Conservation (phyloP, 2,888 invertebrate genomes). For the Aproaerema taeniolella region DNA sequence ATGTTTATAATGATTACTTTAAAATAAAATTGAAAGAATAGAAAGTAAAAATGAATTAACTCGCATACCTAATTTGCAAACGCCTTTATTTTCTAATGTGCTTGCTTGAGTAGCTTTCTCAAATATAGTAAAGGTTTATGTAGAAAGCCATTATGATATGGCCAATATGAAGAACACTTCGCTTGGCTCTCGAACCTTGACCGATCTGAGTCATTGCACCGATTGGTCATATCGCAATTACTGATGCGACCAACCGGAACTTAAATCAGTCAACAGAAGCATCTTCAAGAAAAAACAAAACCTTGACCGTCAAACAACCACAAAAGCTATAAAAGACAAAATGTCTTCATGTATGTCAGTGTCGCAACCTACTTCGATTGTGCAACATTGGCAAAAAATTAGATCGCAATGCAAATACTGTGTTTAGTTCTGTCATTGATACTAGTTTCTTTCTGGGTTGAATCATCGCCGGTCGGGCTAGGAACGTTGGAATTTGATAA, state of each 20-base stretch:
- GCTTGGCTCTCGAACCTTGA: conserved; percentile 51
- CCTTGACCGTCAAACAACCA: conserved; percentile 50
- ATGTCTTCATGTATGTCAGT: conserved; percentile 68
- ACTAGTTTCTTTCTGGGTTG: conserved; percentile 37
- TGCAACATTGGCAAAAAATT: conserved; percentile 47
- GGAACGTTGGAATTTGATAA: conserved; percentile 47
- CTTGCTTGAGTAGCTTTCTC: no score
- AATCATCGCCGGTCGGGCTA: conserved; percentile 43
- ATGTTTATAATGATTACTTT: no score
- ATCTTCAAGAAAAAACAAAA: conserved; percentile 49
- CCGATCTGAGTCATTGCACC: conserved; percentile 50
- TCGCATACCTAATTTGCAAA: no score
- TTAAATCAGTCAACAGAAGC: conserved; percentile 32
- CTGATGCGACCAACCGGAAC: conserved; percentile 43
- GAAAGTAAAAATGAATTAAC: no score
- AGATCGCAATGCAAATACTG: conserved; percentile 47
- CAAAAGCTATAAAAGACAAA: conserved; percentile 61
- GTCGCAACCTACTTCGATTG: conserved; percentile 69
- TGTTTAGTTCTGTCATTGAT: conserved; percentile 43
- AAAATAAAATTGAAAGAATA: no score
- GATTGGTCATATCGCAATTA: conserved; percentile 37
- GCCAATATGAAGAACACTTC: neutral
- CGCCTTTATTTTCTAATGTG: no score
- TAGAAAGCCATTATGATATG: conserved; percentile 1
- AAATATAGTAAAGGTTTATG: neutral